Evolutionary conservation across 2,888 invertebrate genomes (phyloP).

Genomic region (Habroteleia sp.): DNA sequence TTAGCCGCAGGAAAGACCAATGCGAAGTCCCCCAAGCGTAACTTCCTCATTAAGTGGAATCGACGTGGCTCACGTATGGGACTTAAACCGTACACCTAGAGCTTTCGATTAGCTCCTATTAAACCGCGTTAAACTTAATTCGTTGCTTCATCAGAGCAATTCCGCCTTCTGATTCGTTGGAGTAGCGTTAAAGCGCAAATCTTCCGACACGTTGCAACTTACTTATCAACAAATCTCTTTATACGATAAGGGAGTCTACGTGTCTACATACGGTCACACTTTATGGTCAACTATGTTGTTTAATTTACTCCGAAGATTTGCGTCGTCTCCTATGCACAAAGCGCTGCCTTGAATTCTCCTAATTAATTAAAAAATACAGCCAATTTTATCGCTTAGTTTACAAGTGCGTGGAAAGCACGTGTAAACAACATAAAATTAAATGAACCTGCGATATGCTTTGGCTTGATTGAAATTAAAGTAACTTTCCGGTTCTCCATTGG

Average conservation of each 20-base stretch:
- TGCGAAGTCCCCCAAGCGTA: constrained; percentile 40
- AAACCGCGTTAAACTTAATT: constrained; percentile 58
- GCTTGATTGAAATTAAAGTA: too few relatives aligned
- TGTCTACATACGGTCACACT: constrained; percentile 19
- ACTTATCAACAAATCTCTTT: constrained; percentile 51
- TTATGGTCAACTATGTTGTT: constrained; percentile 43
- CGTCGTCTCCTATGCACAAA: background rate
- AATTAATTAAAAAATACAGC: constrained; percentile 31
- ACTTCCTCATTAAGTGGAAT: constrained; percentile 58
- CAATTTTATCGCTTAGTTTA: too few relatives aligned
- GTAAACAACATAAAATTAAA: too few relatives aligned
- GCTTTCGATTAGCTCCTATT: constrained; percentile 61
- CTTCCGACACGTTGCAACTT: constrained; percentile 39
- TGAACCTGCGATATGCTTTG: too few relatives aligned
- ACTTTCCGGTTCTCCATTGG: too few relatives aligned
- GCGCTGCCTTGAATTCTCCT: constrained; percentile 6
- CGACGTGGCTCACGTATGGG: constrained; percentile 55
- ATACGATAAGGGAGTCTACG: constrained; percentile 25
- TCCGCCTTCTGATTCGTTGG: constrained; percentile 50
- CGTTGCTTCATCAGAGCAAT: constrained; percentile 52
- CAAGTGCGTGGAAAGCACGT: too few relatives aligned
- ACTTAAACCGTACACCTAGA: constrained; percentile 49
- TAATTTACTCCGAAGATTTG: constrained; percentile 19
- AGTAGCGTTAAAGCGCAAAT: constrained; percentile 61
- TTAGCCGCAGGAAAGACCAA: constrained; percentile 59